Conservation (phyloP, 2,888 invertebrate species). For the Chrysomela aeneicollis region DNA sequence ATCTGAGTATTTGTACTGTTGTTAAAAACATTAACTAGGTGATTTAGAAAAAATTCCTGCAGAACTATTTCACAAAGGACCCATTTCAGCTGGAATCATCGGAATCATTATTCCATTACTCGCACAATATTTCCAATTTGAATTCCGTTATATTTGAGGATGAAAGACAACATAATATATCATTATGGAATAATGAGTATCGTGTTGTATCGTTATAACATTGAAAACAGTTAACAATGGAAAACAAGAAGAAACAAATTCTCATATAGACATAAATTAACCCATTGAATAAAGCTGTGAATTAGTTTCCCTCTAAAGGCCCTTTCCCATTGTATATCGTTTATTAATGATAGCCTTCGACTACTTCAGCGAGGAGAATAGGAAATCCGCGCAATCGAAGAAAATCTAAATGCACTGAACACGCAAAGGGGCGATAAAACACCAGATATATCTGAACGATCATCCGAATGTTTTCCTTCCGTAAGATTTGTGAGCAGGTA, state of each 20-base stretch:
- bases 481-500: not conserved
- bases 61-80: no score
- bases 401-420: slow-evolving; percentile 25
- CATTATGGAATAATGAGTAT: not conserved
- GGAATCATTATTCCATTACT: no score
- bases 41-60: no score
- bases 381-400: slow-evolving; percentile 34
- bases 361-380: slow-evolving; percentile 27
- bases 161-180: not conserved
- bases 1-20: no score
- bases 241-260: not conserved
- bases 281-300: slow-evolving; percentile 8
- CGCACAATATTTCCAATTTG: not conserved
- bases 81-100: no score
- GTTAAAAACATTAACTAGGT: no score
- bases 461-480: not conserved
- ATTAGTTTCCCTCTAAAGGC: not conserved
- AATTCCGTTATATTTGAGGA: not conserved
- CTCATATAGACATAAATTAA: slow-evolving; percentile 4
- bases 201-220: not conserved
- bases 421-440: slow-evolving; percentile 36
- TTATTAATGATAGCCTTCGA: slow-evolving; percentile 27
- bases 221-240: not conserved
- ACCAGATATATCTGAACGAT: slow-evolving; percentile 3
- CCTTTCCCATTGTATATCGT: slow-evolving; percentile 19